Evolutionary conservation across 2,797 vertebrate species (phyloP).

Genomic region (Varecia variegata): DNA sequence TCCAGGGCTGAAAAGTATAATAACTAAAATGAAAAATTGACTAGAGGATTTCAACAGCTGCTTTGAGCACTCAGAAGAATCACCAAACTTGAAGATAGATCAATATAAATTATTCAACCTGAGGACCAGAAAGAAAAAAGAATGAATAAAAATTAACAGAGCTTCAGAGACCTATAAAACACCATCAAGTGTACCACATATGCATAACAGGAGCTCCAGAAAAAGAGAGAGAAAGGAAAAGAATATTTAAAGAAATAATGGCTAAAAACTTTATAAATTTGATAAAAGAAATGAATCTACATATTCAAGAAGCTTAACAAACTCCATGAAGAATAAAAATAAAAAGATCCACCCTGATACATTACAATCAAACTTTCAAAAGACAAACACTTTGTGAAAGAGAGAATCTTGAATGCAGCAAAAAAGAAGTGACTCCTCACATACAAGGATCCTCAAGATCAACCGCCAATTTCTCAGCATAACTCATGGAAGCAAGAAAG

Average conservation of each 20-base stretch:
- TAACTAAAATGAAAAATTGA: neutral
- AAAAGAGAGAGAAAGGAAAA: neutral
- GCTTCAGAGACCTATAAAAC: neutral
- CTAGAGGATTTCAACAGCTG: neutral
- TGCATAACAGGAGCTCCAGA: neutral
- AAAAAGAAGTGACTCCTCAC: neutral
- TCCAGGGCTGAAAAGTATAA: neutral
- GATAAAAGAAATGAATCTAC: neutral
- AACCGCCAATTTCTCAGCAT: neutral
- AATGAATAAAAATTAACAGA: neutral
- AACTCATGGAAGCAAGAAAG: neutral
- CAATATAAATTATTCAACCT: neutral
- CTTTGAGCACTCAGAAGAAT: neutral
- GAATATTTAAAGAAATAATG: neutral
- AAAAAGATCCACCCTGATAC: neutral
- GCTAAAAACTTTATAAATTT: neutral
- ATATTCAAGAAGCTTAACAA: neutral
- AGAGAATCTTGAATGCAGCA: neutral
- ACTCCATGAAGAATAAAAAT: neutral
- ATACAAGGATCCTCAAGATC: neutral
- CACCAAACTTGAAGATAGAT: neutral
- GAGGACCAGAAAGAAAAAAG: neutral
- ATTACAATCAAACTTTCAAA: neutral
- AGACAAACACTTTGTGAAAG: neutral
- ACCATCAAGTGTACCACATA: neutral